A percentile compares a stretch with the other conserved stretches of the same genome.
Conservation (phyloP, 1,140 invertebrate species). For the Dryas iulia region DNA sequence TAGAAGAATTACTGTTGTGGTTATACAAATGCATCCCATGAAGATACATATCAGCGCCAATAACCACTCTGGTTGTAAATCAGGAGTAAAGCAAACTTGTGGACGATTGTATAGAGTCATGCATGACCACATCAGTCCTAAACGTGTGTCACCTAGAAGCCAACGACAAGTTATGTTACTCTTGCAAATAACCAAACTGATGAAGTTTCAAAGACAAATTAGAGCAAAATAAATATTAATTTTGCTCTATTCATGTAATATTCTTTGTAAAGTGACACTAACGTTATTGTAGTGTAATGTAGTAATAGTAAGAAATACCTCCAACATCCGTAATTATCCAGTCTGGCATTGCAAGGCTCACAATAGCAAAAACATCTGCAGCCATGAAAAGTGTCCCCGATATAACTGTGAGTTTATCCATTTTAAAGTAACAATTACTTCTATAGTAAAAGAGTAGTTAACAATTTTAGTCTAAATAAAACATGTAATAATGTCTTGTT, state of each 20-base stretch:
- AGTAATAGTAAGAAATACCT: conserved; percentile 79
- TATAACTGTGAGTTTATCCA: conserved; percentile 96
- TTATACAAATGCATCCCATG: conserved; percentile 95
- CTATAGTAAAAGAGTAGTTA: background rate
- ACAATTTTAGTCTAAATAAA: background rate
- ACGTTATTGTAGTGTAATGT: background rate
- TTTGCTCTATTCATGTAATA: no score
- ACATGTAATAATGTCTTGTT: no score
- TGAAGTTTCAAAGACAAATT: no score
- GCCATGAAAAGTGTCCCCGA: conserved; percentile 95
- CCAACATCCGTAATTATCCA: conserved; percentile 98
- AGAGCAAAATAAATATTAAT: no score
- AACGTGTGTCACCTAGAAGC: conserved; percentile 88
- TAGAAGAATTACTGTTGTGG: conserved; percentile 93
- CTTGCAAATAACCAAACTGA: no score
- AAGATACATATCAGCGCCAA: conserved; percentile 95
- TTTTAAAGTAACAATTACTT: conserved; percentile 53
- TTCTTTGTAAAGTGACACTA: no score
- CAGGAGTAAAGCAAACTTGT: conserved; percentile 92
- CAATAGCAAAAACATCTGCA: conserved; percentile 95
- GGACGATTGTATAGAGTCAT: conserved; percentile 94
- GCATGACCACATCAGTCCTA: conserved; percentile 96
- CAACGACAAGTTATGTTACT: background rate
- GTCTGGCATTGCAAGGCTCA: conserved; percentile 95
- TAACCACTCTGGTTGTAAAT: conserved; percentile 94